phyloP scores from a whole-genome alignment of 2,888 invertebrate genomes.

The Leucania comma region DNA sequence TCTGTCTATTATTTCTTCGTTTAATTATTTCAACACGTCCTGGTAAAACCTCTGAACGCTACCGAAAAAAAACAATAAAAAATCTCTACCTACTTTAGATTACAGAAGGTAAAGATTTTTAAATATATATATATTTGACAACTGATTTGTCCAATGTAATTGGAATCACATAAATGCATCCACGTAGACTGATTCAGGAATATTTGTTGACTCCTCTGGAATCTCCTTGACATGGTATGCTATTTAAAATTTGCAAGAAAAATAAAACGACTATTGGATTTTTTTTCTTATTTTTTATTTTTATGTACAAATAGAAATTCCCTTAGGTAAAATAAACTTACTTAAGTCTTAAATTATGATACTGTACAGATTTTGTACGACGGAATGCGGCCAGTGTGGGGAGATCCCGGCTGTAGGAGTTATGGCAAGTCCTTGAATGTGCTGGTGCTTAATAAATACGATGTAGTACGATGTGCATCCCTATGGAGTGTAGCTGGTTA shows the following conservation, averaged over 20 bases:
- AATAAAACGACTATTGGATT: constrained; percentile 51
- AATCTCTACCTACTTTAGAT: too few species aligned
- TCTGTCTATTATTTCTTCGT: too few species aligned
- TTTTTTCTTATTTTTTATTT: constrained; percentile 76
- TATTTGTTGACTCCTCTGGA: background rate
- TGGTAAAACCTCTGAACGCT: too few species aligned
- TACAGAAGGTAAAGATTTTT: too few species aligned
- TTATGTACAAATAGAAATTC: constrained; percentile 89
- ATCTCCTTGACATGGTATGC: background rate
- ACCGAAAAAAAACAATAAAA: too few species aligned
- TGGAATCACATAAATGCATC: background rate
- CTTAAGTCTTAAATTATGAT: constrained; percentile 82
- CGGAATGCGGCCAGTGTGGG: constrained; percentile 80
- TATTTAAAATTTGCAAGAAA: background rate
- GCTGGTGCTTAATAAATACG: constrained; percentile 71
- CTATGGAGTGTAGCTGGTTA: constrained; percentile 55
- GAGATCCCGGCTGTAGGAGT: constrained; percentile 72
- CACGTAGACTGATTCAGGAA: background rate
- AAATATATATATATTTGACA: too few species aligned
- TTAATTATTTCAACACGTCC: too few species aligned
- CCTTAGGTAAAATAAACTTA: constrained; percentile 85
- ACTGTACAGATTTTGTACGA: constrained; percentile 83
- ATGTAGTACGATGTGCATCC: constrained; percentile 59
- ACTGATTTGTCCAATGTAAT: background rate
- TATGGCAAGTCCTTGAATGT: constrained; percentile 73